These are phyloP conservation scores for Clupea harengus DNA, from an alignment of 2,113 vertebrate genomes.

Conservation along the genomic window DNA sequence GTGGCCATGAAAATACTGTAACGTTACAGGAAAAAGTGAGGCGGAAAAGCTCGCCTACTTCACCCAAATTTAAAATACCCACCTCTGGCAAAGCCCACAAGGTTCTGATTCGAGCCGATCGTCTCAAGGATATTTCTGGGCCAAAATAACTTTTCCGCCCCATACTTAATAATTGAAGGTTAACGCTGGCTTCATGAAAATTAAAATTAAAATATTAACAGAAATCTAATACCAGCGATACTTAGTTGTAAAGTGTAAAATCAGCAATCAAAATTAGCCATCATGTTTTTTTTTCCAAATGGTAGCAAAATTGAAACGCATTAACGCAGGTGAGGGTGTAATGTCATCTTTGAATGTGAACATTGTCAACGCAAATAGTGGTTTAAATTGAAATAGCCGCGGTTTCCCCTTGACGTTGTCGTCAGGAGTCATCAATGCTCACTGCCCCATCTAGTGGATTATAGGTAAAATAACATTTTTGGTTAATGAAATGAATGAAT, in stretches of 20 bases:
- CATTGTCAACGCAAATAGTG: constrained; percentile 45
- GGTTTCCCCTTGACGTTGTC: constrained; percentile 53
- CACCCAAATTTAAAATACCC: constrained; percentile 31
- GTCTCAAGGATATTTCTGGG: background rate
- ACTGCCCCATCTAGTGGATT: background rate
- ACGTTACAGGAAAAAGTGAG: constrained; percentile 39
- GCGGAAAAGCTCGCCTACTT: constrained; percentile 36
- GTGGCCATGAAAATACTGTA: constrained; percentile 48
- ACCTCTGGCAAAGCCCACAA: constrained; percentile 26
- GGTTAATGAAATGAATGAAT: no score
- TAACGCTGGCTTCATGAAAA: background rate
- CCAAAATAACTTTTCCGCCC: constrained; percentile 17
- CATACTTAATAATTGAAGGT: constrained; percentile 7
- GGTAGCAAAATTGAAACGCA: background rate
- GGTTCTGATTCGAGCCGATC: constrained; percentile 29
- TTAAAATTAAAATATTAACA: background rate
- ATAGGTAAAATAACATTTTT: background rate
- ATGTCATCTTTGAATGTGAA: background rate
- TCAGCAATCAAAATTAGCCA: background rate
- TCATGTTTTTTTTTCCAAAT: background rate
- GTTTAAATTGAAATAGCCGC: constrained; percentile 66
- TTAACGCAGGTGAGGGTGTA: background rate
- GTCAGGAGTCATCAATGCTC: background rate
- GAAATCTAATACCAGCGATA: background rate
- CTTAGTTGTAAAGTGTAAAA: background rate